Conservation (phyloP, 2,113 vertebrate species). For the Egretta garzetta region DNA sequence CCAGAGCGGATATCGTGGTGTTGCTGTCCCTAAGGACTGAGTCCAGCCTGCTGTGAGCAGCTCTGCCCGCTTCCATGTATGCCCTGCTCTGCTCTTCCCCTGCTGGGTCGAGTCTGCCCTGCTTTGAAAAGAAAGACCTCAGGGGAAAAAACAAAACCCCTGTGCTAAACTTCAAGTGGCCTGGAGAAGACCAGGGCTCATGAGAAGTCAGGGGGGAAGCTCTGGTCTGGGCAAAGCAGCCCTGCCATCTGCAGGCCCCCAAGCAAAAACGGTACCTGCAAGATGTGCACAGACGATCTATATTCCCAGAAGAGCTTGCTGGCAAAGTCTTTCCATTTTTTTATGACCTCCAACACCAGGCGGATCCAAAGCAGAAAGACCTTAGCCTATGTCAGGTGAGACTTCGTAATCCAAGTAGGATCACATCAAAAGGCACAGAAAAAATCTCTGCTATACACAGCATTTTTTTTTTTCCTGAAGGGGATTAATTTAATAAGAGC, state of each 20-base stretch:
- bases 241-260: not conserved
- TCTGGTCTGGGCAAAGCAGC: not conserved
- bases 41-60: not conserved
- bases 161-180: not conserved
- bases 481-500: not conserved
- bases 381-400: not conserved
- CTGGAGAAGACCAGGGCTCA: not conserved
- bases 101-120: not conserved
- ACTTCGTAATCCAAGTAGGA: not conserved
- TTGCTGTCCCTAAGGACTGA: not conserved
- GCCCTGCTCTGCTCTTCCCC: not conserved
- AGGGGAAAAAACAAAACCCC: not conserved
- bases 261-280: not conserved
- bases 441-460: not conserved
- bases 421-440: not conserved
- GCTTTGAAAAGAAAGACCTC: not conserved
- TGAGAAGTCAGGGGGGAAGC: not conserved
- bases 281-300: not conserved
- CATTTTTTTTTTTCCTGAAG: not conserved
- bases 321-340: not conserved
- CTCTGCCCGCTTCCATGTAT: not conserved
- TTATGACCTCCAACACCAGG: not conserved
- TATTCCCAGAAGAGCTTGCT: not conserved
- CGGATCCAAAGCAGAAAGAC: not conserved
- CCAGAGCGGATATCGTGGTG: fast-evolving